A percentile compares a stretch with the other conserved stretches of the same genome.
Conservation (phyloP, 2,797 vertebrate genomes). For the Antennarius maculatus region DNA sequence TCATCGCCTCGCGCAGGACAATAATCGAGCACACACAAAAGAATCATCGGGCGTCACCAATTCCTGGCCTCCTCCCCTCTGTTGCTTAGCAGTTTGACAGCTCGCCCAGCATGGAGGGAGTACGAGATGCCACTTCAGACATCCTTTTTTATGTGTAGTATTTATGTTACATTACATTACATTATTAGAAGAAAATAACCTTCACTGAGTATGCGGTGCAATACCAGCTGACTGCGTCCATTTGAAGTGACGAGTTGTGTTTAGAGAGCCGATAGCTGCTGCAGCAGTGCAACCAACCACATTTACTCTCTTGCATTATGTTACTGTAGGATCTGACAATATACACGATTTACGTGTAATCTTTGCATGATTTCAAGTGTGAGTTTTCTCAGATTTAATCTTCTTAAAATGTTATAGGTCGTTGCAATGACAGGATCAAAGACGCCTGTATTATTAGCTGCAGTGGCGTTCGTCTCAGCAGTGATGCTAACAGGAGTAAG, state of each 20-base stretch:
- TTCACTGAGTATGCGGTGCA: constrained; percentile 52
- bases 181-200: not conserved
- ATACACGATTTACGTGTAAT: not conserved
- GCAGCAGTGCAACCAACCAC: constrained; percentile 17
- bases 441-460: constrained; percentile 61
- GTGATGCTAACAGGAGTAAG: constrained; percentile 78
- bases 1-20: rapidly evolving
- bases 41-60: not conserved
- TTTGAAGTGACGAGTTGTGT: constrained; percentile 50
- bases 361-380: not conserved
- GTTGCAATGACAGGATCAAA: constrained; percentile 51
- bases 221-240: constrained; percentile 49
- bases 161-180: not conserved
- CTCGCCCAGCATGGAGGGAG: constrained; percentile 30
- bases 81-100: constrained; percentile 42
- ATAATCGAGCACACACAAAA: constrained; percentile 25
- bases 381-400: not conserved
- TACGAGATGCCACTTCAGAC: constrained; percentile 53
- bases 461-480: constrained; percentile 75
- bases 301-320: not conserved
- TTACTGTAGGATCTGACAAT: not conserved
- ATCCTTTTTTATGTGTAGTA: constrained; percentile 21
- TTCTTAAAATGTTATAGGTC: constrained; percentile 33
- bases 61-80: constrained; percentile 22
- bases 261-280: constrained; percentile 15